Base-by-base conservation (phyloP, 2,888 invertebrate genomes). In the Andrena chrysosceles region DNA sequence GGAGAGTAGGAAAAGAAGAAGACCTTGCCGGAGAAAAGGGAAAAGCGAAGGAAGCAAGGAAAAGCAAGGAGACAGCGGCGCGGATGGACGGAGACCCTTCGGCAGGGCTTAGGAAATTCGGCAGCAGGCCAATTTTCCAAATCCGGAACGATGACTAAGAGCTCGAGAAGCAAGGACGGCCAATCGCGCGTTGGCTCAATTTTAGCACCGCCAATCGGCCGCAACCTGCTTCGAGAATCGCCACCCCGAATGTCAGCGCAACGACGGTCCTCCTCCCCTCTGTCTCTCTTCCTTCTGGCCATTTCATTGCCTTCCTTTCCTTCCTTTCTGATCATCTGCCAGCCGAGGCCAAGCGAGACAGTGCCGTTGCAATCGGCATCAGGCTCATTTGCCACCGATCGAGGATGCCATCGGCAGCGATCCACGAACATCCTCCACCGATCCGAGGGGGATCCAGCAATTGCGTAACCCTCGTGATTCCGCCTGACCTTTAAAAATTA, bases 141-240 rank as follows among this genome's bases (percentile, higher is more conserved):
- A 91, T 90, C 81, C 86, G 89, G 87, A 88, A 87, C 87, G 89
- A 82, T 91, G 91, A 91, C 91, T 91, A 91, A 91, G 90, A 86
- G 77, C 52, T 42, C 62, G 72, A 69, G 69, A 77, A 73, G 56
- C 63, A 60, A 74, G 75, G 64, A 35, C 76, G 64, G 73, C 85
- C 86, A 89, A 89, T 89, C 78, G 68, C 59, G 74, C 31, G 59
- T 59, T 16, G 33, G 80, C 60, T 77, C 87, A 87, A 85, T 87
- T 89, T 89, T 89, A 88, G 87, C 79, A 84, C 85, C 81, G 78
- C 88, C 87, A 88, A 91, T 90, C 84, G 86, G 77, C 73, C 62
- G 79, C 84, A 77, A 82, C 82, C 81, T 78, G 85, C 54, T 67
- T 74, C 81, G 84, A 64, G 77, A 85, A 86, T 85, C 84, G 87